Evolutionary conservation across 2,797 vertebrate species (phyloP).

Genomic region (Aselliscus stoliczkanus): DNA sequence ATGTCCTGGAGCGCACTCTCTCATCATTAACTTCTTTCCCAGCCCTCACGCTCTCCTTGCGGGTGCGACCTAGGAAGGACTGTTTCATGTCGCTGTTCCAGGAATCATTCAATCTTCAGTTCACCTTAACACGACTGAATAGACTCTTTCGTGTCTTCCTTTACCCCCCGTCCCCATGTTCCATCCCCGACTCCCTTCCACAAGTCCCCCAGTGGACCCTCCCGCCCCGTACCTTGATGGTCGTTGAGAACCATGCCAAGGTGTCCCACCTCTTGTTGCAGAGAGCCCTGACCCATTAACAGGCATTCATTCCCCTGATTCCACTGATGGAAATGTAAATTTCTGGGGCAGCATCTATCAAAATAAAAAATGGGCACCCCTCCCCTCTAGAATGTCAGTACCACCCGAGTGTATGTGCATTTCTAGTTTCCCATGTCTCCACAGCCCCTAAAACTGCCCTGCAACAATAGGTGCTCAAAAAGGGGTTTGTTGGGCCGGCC

Average conservation of each 20-base stretch:
- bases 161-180: background rate
- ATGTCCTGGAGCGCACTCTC: background rate
- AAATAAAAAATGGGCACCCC: background rate
- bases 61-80: background rate
- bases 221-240: background rate
- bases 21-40: background rate
- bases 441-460: background rate
- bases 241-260: background rate
- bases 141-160: background rate
- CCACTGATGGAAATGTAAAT: background rate
- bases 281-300: background rate
- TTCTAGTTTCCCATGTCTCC: background rate
- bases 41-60: background rate
- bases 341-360: background rate
- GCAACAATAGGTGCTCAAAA: background rate
- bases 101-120: background rate
- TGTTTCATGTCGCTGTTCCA: background rate
- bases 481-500: too few species aligned
- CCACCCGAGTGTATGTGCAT: background rate
- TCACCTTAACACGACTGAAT: background rate
- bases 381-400: background rate
- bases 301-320: background rate
- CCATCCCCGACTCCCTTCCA: background rate
- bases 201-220: background rate
- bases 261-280: background rate